These are phyloP conservation scores for Antechinus stuartii DNA, from an alignment of 2,113 vertebrate species.

Conservation along the genomic window DNA sequence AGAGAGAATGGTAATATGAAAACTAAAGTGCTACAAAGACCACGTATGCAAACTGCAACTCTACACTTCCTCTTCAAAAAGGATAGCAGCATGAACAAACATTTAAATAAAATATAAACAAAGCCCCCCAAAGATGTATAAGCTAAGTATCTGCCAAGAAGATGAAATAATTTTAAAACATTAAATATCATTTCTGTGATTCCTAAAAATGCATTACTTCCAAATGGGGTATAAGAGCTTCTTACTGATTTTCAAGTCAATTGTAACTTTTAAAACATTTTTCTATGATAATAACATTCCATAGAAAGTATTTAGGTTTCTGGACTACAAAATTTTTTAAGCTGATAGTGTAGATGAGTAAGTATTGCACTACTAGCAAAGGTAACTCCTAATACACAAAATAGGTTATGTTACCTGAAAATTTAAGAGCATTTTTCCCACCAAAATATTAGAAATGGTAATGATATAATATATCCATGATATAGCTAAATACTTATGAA, in stretches of 20 bases:
- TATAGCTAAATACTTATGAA: neutral
- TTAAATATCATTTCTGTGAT: neutral
- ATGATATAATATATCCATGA: neutral
- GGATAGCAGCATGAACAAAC: neutral
- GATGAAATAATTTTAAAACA: neutral
- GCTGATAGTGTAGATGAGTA: neutral
- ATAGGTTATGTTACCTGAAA: neutral
- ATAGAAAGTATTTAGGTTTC: neutral
- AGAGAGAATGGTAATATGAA: neutral
- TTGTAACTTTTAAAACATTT: neutral
- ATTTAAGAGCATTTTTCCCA: neutral
- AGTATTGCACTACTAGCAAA: neutral
- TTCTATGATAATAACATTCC: neutral
- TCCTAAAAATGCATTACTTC: neutral
- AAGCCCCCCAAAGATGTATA: neutral
- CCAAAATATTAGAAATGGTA: neutral
- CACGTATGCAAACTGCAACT: neutral
- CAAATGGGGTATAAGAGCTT: neutral
- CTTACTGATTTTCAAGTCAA: neutral
- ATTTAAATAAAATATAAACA: neutral
- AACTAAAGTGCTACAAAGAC: neutral
- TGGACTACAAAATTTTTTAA: neutral
- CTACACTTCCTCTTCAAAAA: neutral
- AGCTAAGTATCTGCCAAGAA: neutral
- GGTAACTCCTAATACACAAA: neutral